These are phyloP conservation scores for Enteromius mattozi DNA, from an alignment of 2,797 vertebrate genomes.

Conservation along the genomic window DNA sequence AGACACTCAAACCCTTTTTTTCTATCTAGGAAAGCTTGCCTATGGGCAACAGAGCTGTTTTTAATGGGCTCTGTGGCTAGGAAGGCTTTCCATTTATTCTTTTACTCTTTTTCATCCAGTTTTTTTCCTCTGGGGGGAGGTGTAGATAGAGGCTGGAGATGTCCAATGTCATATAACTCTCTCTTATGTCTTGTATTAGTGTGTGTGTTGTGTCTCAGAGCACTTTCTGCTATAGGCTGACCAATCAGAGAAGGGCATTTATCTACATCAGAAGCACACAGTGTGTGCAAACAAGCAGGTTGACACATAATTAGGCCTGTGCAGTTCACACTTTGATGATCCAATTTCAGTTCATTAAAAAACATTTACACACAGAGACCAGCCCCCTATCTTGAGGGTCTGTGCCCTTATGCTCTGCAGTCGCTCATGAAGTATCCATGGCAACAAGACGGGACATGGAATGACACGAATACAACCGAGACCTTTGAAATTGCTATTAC, in stretches of 20 bases:
- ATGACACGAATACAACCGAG: slow-evolving; percentile 36
- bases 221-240: not conserved
- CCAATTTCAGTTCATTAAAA: slow-evolving; percentile 40
- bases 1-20: slow-evolving; percentile 17
- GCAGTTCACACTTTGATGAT: slow-evolving; percentile 31
- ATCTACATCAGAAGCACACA: slow-evolving; percentile 6
- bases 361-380: slow-evolving; percentile 35
- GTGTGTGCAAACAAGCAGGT: slow-evolving; percentile 41
- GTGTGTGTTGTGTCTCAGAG: slow-evolving; percentile 1
- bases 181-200: slow-evolving; percentile 9
- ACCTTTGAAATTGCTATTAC: slow-evolving; percentile 36
- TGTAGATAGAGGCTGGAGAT: slow-evolving; percentile 24
- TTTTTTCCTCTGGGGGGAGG: slow-evolving; percentile 37
- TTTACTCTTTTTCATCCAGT: slow-evolving; percentile 25
- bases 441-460: slow-evolving; percentile 50
- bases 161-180: slow-evolving; percentile 23
- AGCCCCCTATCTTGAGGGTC: slow-evolving; percentile 45
- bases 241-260: slow-evolving; percentile 13
- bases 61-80: slow-evolving; percentile 52
- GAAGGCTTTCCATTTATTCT: slow-evolving; percentile 38
- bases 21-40: slow-evolving; percentile 46
- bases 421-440: slow-evolving; percentile 58
- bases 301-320: slow-evolving; percentile 30
- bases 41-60: slow-evolving; percentile 49
- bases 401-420: slow-evolving; percentile 48